Base-by-base conservation (phyloP, 2,888 invertebrate species). In the Osmoderma eremita region DNA sequence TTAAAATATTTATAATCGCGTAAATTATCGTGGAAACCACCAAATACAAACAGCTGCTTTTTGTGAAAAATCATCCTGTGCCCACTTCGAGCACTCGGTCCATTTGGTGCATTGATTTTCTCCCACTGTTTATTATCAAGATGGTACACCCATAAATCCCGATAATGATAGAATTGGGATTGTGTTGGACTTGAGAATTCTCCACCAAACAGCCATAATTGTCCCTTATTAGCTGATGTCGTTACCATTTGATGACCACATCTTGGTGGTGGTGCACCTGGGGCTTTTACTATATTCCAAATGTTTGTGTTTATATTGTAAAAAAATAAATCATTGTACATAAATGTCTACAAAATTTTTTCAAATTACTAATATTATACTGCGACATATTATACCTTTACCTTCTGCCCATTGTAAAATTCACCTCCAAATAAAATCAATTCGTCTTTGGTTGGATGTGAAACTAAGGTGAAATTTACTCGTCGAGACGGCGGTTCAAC, bases 391-490 rank as follows among this genome's bases (percentile, higher is more conserved):
- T 4, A 41, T 51, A n/a, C n/a, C n/a, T 63, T 56, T 80, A 91
- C 92, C 84, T 91, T 92, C 77, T 91, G 89, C 0, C 96, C 96
- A 83, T 95, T 91, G 78, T 90, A 94, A 77, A 91, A 95, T 83
- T 97, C 97, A 49, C 97, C 97, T 0, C 97, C 97, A 82, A 94
- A 93, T 79, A 97, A 83, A 68, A 97, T 90, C 0, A 97, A 83
- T 79, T 96, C 95, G 77, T 96, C 94, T 79, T 90, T 91, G 69
- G 91, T 92, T 0, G 95, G 95, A 80, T 97, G 94, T 0, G 93
- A 83, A 5, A 91, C 88, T 41, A 97, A 83, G 0, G 91, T 85
- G 72, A 94, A 94, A 80, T 92, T 94, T 1, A 92, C 90, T 76
- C 97, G 87, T 13, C 92, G 85, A 0, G 90, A 87, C 0, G 94